Percentiles rank a stretch among this genome's conserved stretches.
Evolutionary conservation across 2,888 invertebrate species (phyloP).

Genomic region (Drosophila testacea): DNA sequence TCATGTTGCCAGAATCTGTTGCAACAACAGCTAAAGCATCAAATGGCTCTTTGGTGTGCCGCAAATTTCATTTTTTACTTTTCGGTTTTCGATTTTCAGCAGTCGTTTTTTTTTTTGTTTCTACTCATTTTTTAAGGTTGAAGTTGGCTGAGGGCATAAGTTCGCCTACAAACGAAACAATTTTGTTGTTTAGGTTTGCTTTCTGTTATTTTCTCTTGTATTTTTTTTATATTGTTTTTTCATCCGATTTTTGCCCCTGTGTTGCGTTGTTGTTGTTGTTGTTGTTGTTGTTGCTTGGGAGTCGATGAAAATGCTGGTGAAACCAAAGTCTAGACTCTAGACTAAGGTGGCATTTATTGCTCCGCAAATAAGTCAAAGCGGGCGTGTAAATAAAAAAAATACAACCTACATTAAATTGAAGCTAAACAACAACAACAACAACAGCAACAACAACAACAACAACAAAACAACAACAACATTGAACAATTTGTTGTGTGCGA

Average conservation of each 20-base stretch:
- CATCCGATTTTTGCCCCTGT: not conserved
- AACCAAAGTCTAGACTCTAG: constrained; percentile 67
- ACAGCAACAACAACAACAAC: constrained; percentile 3
- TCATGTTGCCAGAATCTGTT: constrained; percentile 21
- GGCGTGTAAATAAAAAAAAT: constrained; percentile 63
- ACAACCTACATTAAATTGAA: constrained; percentile 42
- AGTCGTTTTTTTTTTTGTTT: not conserved
- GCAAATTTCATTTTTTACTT: constrained; percentile 22
- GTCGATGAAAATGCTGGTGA: constrained; percentile 31
- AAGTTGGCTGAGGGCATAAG: constrained; percentile 24
- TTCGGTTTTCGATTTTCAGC: not conserved
- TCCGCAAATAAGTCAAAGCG: constrained; percentile 64
- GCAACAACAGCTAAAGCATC: constrained; percentile 5
- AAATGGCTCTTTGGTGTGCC: constrained; percentile 13
- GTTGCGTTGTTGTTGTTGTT: not conserved
- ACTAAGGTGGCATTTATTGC: constrained; percentile 70
- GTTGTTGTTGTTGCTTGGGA: constrained; percentile 10
- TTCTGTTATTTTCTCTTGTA: constrained; percentile 1
- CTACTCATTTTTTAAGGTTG: not conserved
- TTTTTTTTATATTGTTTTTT: not conserved
- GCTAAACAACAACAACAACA: constrained; percentile 18
- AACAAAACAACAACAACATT: constrained; percentile 28
- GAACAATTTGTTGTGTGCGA: constrained; percentile 47
- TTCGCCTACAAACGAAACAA: constrained; percentile 35
- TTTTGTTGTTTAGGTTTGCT: constrained; percentile 28